phyloP scores from a whole-genome alignment of 2,113 vertebrate genomes.

The Sciurus niger region DNA sequence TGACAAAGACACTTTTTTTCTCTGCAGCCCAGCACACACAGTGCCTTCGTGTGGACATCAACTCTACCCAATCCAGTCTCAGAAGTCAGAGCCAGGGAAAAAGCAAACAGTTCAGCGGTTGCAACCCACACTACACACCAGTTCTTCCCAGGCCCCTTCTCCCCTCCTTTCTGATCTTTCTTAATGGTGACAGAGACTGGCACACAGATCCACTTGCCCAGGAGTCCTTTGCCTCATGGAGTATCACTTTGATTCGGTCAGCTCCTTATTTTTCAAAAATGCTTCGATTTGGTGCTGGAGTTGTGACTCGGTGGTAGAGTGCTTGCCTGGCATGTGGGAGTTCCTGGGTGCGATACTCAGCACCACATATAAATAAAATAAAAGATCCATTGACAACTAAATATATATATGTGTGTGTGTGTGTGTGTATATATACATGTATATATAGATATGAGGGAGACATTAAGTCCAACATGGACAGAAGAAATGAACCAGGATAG shows the following conservation, averaged over 20 bases:
- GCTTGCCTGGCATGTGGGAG: too few species aligned
- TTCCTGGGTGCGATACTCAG: too few species aligned
- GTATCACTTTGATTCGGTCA: neutral
- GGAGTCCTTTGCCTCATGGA: neutral
- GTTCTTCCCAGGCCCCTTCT: neutral
- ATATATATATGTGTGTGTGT: too few species aligned
- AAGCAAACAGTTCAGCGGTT: neutral
- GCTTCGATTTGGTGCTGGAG: neutral
- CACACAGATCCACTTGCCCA: neutral
- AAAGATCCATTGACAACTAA: too few species aligned
- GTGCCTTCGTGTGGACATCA: neutral
- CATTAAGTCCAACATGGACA: neutral
- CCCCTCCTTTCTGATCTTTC: too few species aligned
- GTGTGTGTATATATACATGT: too few species aligned
- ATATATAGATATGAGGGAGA: neutral
- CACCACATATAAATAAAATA: too few species aligned
- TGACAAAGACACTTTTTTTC: neutral
- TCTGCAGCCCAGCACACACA: neutral
- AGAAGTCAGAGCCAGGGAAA: neutral
- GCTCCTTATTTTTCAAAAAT: neutral
- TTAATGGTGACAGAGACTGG: neutral
- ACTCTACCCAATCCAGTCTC: neutral
- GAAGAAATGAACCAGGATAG: constrained; percentile 15
- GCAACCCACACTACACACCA: neutral
- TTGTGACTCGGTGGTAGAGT: too few species aligned